Conservation (phyloP, 2,797 vertebrate genomes). For the Sciurus carolinensis region DNA sequence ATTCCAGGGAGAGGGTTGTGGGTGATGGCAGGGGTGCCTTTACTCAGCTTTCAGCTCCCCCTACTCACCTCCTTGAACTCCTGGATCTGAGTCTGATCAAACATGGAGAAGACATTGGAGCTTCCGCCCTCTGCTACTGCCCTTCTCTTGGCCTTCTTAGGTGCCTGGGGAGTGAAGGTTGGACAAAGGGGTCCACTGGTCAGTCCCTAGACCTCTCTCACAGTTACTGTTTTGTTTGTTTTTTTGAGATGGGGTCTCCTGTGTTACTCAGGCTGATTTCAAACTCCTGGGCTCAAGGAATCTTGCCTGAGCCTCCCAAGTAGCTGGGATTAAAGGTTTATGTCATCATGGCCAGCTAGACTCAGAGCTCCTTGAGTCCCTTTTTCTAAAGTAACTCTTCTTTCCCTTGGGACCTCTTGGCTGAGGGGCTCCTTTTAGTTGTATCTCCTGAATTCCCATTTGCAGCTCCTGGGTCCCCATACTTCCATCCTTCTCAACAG, state of each 20-base stretch:
- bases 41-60: not conserved
- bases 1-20: not conserved
- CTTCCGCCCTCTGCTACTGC: conserved; percentile 94
- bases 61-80: conserved; percentile 96
- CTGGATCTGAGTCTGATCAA: conserved; percentile 98
- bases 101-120: conserved; percentile 98
- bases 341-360: not conserved
- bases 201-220: not conserved
- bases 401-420: not conserved
- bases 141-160: conserved; percentile 97
- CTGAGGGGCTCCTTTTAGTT: not conserved
- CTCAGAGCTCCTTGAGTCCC: not conserved
- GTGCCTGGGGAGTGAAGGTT: conserved; percentile 89
- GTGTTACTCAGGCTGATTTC: not conserved
- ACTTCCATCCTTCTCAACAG: not conserved
- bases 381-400: conserved; percentile 24
- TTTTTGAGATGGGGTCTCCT: not conserved
- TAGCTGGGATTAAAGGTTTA: not conserved
- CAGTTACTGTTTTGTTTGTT: not conserved
- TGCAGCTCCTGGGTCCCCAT: not conserved
- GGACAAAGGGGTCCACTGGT: conserved; percentile 74
- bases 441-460: not conserved
- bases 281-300: not conserved
- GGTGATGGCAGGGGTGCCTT: not conserved
- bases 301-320: not conserved